Evolutionary conservation across 2,888 invertebrate species (phyloP).

Genomic region (Cheilosia vernalis): DNA sequence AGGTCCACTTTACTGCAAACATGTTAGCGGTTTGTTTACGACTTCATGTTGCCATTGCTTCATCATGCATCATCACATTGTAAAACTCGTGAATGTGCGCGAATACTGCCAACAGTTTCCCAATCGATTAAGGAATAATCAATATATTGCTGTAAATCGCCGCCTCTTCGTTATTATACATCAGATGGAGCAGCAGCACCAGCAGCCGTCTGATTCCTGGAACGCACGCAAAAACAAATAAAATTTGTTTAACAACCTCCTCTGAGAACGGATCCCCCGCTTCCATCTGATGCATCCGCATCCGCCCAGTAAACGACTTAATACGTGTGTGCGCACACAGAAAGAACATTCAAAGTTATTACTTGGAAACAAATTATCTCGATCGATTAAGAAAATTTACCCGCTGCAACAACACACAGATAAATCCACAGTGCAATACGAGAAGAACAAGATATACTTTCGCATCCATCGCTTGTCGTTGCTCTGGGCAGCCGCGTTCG

Average conservation of each 20-base stretch:
- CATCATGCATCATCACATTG: slow-evolving; percentile 4
- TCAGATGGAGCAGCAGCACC: slow-evolving; percentile 3
- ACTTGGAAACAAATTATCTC: slow-evolving; percentile 74
- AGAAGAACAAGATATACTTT: slow-evolving; percentile 54
- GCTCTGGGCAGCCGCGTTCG: slow-evolving; percentile 20
- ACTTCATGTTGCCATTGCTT: neutral
- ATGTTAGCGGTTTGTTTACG: neutral
- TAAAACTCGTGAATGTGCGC: slow-evolving; percentile 23
- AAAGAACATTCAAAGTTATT: slow-evolving; percentile 65
- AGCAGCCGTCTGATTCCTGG: slow-evolving; percentile 48
- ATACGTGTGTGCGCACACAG: slow-evolving; percentile 47
- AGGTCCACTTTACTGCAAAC: no score
- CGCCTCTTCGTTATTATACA: slow-evolving; percentile 1
- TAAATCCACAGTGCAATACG: slow-evolving; percentile 30
- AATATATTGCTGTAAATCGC: slow-evolving; percentile 59
- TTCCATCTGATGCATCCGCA: slow-evolving; percentile 22
- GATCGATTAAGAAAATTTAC: slow-evolving; percentile 73
- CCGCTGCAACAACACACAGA: slow-evolving; percentile 32
- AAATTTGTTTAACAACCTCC: slow-evolving; percentile 56
- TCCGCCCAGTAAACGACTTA: slow-evolving; percentile 48
- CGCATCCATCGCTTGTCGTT: slow-evolving; percentile 1
- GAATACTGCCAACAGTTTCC: slow-evolving; percentile 44
- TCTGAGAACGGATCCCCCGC: slow-evolving; percentile 18
- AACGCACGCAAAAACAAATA: slow-evolving; percentile 69
- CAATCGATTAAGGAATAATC: slow-evolving; percentile 65